Percentiles rank a stretch among this genome's conserved stretches.
phyloP scores from a whole-genome alignment of 2,888 invertebrate species.

The Agonum fuliginosum region DNA sequence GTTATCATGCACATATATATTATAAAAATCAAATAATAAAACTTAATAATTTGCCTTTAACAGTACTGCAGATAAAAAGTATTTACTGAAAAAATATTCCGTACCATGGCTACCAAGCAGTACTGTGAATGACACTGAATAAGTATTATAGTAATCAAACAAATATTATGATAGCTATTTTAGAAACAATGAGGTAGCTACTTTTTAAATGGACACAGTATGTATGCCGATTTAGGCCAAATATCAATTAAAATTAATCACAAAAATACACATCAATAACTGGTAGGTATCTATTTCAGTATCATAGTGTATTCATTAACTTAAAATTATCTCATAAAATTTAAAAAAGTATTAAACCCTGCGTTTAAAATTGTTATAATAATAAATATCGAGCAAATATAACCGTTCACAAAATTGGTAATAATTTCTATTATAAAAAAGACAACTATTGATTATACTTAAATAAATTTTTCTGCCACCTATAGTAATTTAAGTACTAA shows the following conservation, averaged over 20 bases:
- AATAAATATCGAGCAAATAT: constrained; percentile 44
- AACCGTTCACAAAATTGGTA: constrained; percentile 25
- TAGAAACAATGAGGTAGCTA: constrained; percentile 59
- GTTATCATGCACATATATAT: constrained; percentile 55
- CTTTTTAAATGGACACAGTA: constrained; percentile 58
- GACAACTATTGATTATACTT: constrained; percentile 39
- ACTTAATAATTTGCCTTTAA: constrained; percentile 46
- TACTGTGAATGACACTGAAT: constrained; percentile 44
- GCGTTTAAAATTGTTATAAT: constrained; percentile 24
- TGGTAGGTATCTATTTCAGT: constrained; percentile 12
- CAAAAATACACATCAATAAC: constrained; percentile 41
- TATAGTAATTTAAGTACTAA: constrained; percentile 59
- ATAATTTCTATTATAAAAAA: constrained; percentile 26
- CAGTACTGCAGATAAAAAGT: constrained; percentile 48
- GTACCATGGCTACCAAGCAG: constrained; percentile 15
- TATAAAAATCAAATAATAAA: constrained; percentile 58
- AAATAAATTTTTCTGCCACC: constrained; percentile 58
- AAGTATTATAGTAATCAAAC: constrained; percentile 44
- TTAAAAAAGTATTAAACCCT: constrained; percentile 44
- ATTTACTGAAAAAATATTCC: constrained; percentile 38
- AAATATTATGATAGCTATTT: constrained; percentile 44
- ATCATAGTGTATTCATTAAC: background rate
- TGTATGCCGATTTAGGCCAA: constrained; percentile 53
- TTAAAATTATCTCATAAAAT: constrained; percentile 30
- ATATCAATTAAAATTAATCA: constrained; percentile 52